Evolutionary conservation across 2,113 vertebrate species (phyloP).

Genomic region (Tursiops truncatus): DNA sequence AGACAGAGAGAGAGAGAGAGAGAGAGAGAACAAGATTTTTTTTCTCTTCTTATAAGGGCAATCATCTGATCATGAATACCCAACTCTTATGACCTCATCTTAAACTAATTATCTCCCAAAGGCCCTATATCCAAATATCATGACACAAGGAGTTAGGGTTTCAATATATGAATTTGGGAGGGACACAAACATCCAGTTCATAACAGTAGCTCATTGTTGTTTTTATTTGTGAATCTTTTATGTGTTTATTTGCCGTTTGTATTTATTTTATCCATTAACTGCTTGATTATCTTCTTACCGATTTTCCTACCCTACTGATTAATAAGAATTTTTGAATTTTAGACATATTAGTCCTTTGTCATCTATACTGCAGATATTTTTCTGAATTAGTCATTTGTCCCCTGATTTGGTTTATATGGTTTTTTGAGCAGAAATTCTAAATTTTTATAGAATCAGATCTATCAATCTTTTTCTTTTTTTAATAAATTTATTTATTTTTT

Average conservation of each 20-base stretch:
- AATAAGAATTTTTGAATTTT: background rate
- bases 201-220: background rate
- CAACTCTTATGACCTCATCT: background rate
- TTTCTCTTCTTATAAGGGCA: background rate
- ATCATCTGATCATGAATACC: background rate
- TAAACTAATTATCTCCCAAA: background rate
- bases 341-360: background rate
- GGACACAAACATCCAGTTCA: background rate
- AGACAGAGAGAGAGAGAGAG: background rate
- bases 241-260: background rate
- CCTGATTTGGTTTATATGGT: background rate
- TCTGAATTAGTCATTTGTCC: background rate
- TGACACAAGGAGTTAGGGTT: background rate
- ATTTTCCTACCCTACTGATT: background rate
- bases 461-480: background rate
- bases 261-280: background rate
- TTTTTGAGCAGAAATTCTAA: conserved; percentile 2
- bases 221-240: conserved; percentile 1
- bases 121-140: background rate
- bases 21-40: background rate
- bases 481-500: no score
- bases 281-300: background rate
- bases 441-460: background rate
- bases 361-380: background rate
- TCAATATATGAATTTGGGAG: background rate